Base-by-base conservation (phyloP, 2,113 vertebrate species). In the Myotis davidii region DNA sequence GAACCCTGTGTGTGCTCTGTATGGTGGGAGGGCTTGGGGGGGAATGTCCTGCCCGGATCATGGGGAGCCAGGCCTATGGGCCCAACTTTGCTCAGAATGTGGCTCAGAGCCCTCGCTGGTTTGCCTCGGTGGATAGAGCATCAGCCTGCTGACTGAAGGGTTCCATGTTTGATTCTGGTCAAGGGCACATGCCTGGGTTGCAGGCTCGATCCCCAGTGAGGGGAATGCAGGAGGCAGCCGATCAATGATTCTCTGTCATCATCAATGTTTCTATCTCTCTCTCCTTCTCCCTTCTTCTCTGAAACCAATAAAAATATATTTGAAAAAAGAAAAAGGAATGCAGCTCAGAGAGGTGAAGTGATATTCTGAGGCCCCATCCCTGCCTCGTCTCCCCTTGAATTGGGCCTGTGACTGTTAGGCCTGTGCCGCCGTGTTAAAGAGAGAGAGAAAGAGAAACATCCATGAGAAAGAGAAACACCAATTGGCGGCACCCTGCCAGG, bases 351-450 rank as follows among this genome's bases (percentile, higher is more conserved):
- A 54, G 48, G 74, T n/a, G 4, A 39, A 42, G 65, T 52, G 81
- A 50, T 16, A 9, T 81, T 29, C 79, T 0, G 39, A 52, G 64
- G 23, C 25, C 10, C 0, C 32, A 12, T 17, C 23, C 13, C 8
- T 27, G 83, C 11, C 48, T 50, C 0, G 0, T 14, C 54, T 59
- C 34, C 34, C 64, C 37, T 39, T 25, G 65, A 61, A 13, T n/a
- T 20, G 16, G 61, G 20, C 42, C 25, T 29, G 45, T 65, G 65
- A 25, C 85, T 9, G 7, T 76, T 64, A 64, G 78, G 29, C 9
- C 61, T 2, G 3, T 3, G 23, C 17, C 18, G 59, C 7, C 1
- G 0, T 25, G n/a, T n/a, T n/a, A n/a, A 32, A 67, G 32, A n/a
- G 64, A 65, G 64, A 67, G 64, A 32, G 32, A 65, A 32, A 65